A percentile compares a stretch with the other conserved stretches of the same genome.
These are phyloP conservation scores for Phengaris arion DNA, from an alignment of 2,888 invertebrate species.

Conservation along the genomic window DNA sequence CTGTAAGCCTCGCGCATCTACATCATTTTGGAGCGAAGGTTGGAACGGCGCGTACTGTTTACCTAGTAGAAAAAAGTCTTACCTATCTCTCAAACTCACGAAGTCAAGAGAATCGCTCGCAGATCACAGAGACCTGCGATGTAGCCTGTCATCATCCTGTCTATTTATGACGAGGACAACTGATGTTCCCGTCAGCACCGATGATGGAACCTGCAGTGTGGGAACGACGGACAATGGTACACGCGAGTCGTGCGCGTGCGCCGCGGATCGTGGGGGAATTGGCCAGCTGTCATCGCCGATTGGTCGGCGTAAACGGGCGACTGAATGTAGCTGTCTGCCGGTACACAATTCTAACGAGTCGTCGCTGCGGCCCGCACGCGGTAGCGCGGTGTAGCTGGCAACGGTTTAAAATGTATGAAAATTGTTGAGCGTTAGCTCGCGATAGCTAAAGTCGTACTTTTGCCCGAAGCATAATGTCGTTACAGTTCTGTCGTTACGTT, in stretches of 20 bases:
- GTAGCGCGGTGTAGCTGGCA: too few species aligned
- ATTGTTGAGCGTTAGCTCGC: too few species aligned
- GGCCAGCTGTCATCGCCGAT: background rate
- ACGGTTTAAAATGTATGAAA: too few species aligned
- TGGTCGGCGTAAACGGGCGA: background rate
- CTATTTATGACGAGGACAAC: background rate
- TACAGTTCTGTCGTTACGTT: too few species aligned
- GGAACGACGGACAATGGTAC: conserved; percentile 39
- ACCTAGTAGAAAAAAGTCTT: background rate
- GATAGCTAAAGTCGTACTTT: too few species aligned
- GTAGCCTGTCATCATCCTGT: conserved; percentile 9
- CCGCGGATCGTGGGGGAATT: background rate
- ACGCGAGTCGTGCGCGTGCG: conserved; percentile 41
- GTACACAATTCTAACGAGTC: background rate
- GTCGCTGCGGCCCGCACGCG: too few species aligned
- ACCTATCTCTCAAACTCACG: background rate
- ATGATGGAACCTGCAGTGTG: conserved; percentile 34
- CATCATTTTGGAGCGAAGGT: too few species aligned
- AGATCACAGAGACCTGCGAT: background rate
- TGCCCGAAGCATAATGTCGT: too few species aligned
- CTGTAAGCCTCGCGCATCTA: too few species aligned
- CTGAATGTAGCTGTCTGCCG: background rate
- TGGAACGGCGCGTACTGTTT: too few species aligned
- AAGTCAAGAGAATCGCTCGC: background rate
- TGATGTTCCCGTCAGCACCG: background rate